These are phyloP conservation scores for Volucella inflata DNA, from an alignment of 2,888 invertebrate species.

Conservation along the genomic window DNA sequence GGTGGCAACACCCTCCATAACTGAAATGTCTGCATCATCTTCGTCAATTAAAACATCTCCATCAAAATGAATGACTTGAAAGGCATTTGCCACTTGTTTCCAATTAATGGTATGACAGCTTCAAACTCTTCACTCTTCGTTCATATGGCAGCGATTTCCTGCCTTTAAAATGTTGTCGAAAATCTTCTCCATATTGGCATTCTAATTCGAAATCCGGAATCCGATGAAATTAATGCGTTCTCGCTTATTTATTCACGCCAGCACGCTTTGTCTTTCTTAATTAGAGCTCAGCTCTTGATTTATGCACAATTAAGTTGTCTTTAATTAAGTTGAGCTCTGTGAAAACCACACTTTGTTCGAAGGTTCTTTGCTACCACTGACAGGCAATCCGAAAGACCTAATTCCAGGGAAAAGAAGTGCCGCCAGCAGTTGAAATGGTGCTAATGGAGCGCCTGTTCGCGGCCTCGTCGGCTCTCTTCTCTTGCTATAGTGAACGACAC, in stretches of 20 bases:
- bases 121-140: slow-evolving; percentile 46
- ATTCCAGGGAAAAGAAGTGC: slow-evolving; percentile 45
- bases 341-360: slow-evolving; percentile 44
- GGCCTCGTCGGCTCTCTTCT: slow-evolving; percentile 21
- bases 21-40: too few species aligned
- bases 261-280: slow-evolving; percentile 66
- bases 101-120: slow-evolving; percentile 59
- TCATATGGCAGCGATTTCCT: slow-evolving; percentile 46
- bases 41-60: too few species aligned
- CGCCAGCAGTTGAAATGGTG: slow-evolving; percentile 42
- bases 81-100: slow-evolving; percentile 57
- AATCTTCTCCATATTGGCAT: slow-evolving; percentile 41
- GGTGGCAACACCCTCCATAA: too few species aligned
- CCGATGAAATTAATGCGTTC: slow-evolving; percentile 39
- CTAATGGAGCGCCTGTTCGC: slow-evolving; percentile 63
- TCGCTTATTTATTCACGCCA: slow-evolving; percentile 59
- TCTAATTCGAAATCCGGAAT: slow-evolving; percentile 34
- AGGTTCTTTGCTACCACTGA: not conserved
- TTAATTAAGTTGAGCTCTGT: slow-evolving; percentile 66
- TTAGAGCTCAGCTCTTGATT: slow-evolving; percentile 66
- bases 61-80: not conserved
- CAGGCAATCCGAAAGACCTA: slow-evolving; percentile 16
- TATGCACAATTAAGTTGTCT: slow-evolving; percentile 65
- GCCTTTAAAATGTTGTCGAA: slow-evolving; percentile 9
- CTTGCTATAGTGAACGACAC: not conserved